Evolutionary conservation across 2,888 invertebrate genomes (phyloP).

Genomic region (Dermolepida albohirtum): DNA sequence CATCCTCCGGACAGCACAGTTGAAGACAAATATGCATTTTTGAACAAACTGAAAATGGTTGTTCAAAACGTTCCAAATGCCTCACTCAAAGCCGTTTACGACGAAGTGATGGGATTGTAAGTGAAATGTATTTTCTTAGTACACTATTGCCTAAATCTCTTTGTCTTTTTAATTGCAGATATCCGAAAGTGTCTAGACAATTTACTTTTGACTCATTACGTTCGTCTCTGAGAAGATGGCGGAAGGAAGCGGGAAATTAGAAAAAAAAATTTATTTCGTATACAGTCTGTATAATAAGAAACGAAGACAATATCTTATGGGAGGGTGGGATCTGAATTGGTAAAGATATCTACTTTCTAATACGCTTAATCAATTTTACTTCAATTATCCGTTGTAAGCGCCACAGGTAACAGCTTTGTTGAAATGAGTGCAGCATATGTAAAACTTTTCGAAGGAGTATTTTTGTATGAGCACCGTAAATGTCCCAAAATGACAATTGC

Average conservation of each 20-base stretch:
- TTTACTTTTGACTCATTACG: conserved; percentile 49
- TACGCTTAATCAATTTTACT: no score
- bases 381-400: no score
- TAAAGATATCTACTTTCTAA: no score
- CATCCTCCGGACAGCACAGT: conserved; percentile 58
- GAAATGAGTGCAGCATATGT: no score
- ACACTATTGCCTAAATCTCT: not conserved
- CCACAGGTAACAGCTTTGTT: no score
- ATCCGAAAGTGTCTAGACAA: conserved; percentile 42
- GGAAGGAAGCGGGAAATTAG: conserved; percentile 43
- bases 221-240: conserved; percentile 52
- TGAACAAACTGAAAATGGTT: conserved; percentile 54
- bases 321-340: no score
- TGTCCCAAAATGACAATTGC: no score
- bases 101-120: conserved; percentile 57
- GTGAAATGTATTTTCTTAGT: conserved; percentile 28
- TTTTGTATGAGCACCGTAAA: no score
- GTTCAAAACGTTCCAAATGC: conserved; percentile 44
- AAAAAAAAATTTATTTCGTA: no score
- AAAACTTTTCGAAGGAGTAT: no score
- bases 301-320: no score
- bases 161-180: conserved; percentile 39
- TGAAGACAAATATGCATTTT: conserved; percentile 56
- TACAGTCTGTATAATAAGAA: no score
- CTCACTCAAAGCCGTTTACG: conserved; percentile 56